Evolutionary conservation across 2,113 vertebrate species (phyloP), one percentile per base, ranked within the genome.

Genomic region (Bagarius yarrelli): DNA sequence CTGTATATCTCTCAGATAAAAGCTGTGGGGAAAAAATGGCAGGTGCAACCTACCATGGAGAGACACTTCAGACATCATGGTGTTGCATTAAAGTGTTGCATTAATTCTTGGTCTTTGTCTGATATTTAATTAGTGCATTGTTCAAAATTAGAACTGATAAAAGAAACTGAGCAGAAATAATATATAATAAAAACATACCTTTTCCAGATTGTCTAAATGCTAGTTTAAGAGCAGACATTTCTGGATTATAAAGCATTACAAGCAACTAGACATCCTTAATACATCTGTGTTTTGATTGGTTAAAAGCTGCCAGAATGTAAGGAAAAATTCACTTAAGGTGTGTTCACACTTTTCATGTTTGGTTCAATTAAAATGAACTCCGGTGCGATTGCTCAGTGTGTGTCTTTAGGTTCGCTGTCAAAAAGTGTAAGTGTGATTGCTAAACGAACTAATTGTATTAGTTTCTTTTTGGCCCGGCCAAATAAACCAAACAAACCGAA

Each of bases 1-100:
- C 72, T 79, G 80, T 27, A 53, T 52, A 72, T 80, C 64, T 70
- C 57, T 76, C 50, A 57, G 81, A 74, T 83, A 79, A 78, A 77
- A 69, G 64, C 61, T 79, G 19, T 57, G 56, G 73, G 63, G 30
- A 56, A 55, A 80, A 32, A 21, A 75, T 52, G 44, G 15, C 2
- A n/a, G n/a, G 40, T 32, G 72, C 25, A 73, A 47, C 9, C 34
- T 25, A 64, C 47, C 66, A 83, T 70, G 25, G 19, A 75, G 60
- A 19, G 16, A 50, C 59, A 34, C 52, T 44, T 50, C 23, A 57
- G 44, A 60, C 60, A 34, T 8, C 11, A 5, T 8, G 1, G 44
- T 47, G 44, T 47, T 47, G 44, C 44, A 47, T 47, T 47, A 40
- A n/a, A n/a, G n/a, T n/a, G 5, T 47, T 47, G 44, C 44, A 47